Base-by-base conservation (phyloP, 2,113 vertebrate species). In the Lophotis ruficrista region DNA sequence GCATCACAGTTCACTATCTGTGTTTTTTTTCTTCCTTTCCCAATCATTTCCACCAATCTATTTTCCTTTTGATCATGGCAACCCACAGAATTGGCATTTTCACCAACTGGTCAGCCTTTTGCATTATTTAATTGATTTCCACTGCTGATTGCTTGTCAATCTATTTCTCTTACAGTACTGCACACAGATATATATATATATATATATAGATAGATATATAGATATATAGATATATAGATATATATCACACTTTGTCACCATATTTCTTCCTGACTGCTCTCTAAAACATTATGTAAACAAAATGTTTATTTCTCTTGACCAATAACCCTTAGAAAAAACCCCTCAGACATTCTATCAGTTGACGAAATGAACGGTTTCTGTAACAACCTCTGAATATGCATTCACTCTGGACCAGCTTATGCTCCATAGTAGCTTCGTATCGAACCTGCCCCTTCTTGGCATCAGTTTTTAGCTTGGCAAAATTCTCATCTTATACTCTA, bases 1-100 rank as follows among this genome's bases (percentile, higher is more conserved):
- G 38, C 85, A 71, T 12, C 69, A 65, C 57, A 64, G 10, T 22
- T 91, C 76, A 47, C 28, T 38, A 10, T 24, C 30, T 54, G 27
- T 3, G n/a, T 15, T 68, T 88, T 88, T 73, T 71, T 64, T 51
- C 82, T 41, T 75, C 25, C 35, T 64, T 89, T 83, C 70, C 78
- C 53, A 72, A 83, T 85, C 4, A 91, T 86, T 94, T 86, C 82
- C 53, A 95, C 66, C 90, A 80, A 90, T 85, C 17, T 93, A 8
- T 90, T 87, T 87, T 35, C 62, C 79, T 69, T 86, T 72, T 88
- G 85, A 92, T 92, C 79, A 88, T 4, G 7, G 61, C 53, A 75
- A 56, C 48, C 12, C 70, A 35, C 53, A 85, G 78, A 93, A 35
- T 4, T 50, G 66, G 70, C 68, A 65, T 68, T 88, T 90, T 76